Conservation (phyloP, 2,797 vertebrate genomes). For the Liparis tanakae region DNA sequence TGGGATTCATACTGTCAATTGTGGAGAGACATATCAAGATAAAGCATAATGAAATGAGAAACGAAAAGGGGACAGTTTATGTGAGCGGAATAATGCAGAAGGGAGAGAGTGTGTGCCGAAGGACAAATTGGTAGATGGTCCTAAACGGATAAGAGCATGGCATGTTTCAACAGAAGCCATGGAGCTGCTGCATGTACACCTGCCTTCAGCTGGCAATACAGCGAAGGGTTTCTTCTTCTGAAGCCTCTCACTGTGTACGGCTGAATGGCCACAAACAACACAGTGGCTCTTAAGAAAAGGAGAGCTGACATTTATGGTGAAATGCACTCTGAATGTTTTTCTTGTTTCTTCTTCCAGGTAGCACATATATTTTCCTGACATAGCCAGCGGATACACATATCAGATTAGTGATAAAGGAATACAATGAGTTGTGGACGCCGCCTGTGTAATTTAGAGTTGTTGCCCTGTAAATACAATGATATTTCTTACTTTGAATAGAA, state of each 20-base stretch:
- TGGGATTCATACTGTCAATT: conserved; percentile 39
- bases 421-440: background rate
- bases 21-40: conserved; percentile 4
- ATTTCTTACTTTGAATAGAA: background rate
- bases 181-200: conserved; percentile 43
- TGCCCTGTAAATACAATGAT: background rate
- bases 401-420: background rate
- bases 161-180: conserved; percentile 33
- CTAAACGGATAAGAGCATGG: conserved; percentile 35
- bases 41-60: conserved; percentile 25
- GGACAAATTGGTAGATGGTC: conserved; percentile 40
- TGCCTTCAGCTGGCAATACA: conserved; percentile 45
- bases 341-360: conserved; percentile 1
- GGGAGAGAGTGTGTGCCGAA: conserved; percentile 9
- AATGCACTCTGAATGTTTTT: background rate
- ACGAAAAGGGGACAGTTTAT: conserved; percentile 11
- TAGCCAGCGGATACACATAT: conserved; percentile 3
- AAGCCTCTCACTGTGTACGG: conserved; percentile 29
- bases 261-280: conserved; percentile 46
- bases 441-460: background rate
- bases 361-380: background rate
- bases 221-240: conserved; percentile 24
- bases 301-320: conserved; percentile 21
- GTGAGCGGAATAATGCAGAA: background rate
- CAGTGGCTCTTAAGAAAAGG: conserved; percentile 41